Evolutionary conservation across 2,888 invertebrate genomes (phyloP).

Genomic region (Busseola fusca): DNA sequence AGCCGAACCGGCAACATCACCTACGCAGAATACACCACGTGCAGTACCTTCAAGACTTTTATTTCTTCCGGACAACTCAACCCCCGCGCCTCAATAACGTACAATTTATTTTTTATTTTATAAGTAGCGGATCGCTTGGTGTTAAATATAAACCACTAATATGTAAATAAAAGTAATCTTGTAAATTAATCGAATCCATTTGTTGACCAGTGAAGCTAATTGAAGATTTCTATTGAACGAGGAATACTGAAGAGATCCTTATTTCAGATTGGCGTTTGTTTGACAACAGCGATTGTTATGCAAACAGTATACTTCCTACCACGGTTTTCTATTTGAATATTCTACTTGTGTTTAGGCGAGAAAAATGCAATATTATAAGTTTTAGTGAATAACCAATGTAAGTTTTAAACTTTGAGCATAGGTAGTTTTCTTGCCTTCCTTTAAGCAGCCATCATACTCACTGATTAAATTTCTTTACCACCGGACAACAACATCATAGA

Average conservation of each 20-base stretch:
- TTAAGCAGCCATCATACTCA: too few species aligned
- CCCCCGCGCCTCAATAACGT: too few species aligned
- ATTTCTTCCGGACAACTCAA: too few species aligned
- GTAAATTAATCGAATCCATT: not conserved
- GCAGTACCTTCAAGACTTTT: too few species aligned
- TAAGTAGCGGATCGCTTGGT: not conserved
- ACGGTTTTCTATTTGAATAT: conserved; percentile 10
- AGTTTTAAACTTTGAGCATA: not conserved
- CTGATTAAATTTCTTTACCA: too few species aligned
- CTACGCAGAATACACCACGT: too few species aligned
- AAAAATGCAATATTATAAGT: not conserved
- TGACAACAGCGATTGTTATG: conserved; percentile 52
- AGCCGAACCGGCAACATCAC: too few species aligned
- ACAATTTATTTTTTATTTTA: not conserved
- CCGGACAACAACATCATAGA: not conserved
- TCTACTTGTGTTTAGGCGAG: not conserved
- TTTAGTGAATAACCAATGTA: not conserved
- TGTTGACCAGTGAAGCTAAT: conserved; percentile 6
- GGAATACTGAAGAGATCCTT: conserved; percentile 40
- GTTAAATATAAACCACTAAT: not conserved
- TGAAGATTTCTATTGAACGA: conserved; percentile 23
- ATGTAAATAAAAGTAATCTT: not conserved
- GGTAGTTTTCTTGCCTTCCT: not conserved
- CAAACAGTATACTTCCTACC: conserved; percentile 37
- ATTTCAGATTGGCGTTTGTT: conserved; percentile 51